Percentiles rank a stretch among this genome's conserved stretches.
Evolutionary conservation across 2,888 invertebrate genomes (phyloP).

Genomic region (Smittia aterrima): DNA sequence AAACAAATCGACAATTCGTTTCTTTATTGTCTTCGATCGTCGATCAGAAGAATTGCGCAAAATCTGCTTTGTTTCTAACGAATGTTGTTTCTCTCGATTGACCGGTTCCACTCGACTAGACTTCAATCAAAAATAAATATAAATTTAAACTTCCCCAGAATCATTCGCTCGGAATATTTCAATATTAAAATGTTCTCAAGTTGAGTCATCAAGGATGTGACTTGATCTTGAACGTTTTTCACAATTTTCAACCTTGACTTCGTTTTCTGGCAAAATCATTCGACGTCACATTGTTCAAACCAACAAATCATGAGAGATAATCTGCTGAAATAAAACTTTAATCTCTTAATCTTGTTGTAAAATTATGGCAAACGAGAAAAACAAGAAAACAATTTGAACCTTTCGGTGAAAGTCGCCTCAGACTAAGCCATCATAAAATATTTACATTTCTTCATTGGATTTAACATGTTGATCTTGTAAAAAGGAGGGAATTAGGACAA

Average conservation of each 20-base stretch:
- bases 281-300: slow-evolving; percentile 32
- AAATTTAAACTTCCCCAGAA: background rate
- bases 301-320: slow-evolving; percentile 38
- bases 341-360: slow-evolving; percentile 3
- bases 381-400: too few relatives aligned
- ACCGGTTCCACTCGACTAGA: slow-evolving; percentile 17
- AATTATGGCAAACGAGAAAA: background rate
- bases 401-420: too few relatives aligned
- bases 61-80: background rate
- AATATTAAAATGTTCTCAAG: background rate
- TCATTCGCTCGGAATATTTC: background rate
- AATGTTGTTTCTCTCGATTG: background rate
- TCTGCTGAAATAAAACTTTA: slow-evolving; percentile 6
- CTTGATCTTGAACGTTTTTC: slow-evolving; percentile 21
- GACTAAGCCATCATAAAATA: background rate
- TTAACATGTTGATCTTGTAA: background rate
- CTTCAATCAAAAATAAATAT: background rate
- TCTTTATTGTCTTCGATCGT: background rate
- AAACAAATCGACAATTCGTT: slow-evolving; percentile 16
- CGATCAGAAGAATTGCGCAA: slow-evolving; percentile 14
- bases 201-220: slow-evolving; percentile 29
- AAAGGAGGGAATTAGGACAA: slow-evolving; percentile 3
- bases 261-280: background rate
- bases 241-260: background rate
- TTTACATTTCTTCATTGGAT: slow-evolving; percentile 5